These are phyloP conservation scores for Sorex araneus DNA, from an alignment of 2,113 vertebrate species.

Conservation along the genomic window DNA sequence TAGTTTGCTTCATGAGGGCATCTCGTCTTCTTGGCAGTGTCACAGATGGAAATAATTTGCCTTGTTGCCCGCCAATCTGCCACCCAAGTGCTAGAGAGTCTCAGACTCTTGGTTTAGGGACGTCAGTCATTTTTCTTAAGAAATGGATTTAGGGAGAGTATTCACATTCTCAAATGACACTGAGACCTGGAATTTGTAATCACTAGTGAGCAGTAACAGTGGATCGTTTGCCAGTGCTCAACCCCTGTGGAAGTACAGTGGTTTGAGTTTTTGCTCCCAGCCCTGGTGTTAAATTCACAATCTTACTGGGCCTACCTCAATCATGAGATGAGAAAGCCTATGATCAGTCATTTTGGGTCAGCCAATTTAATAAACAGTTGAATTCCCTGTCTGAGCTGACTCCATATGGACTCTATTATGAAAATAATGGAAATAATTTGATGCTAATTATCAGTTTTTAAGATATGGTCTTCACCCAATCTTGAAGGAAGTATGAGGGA, in stretches of 20 bases:
- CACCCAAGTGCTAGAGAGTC: no score
- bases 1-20: not conserved
- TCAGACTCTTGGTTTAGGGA: not conserved
- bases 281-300: not conserved
- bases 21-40: not conserved
- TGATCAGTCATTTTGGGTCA: not conserved
- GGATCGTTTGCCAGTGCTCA: not conserved
- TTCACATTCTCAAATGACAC: no score
- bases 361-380: not conserved
- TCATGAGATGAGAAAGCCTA: constrained; percentile 22
- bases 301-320: not conserved
- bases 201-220: not conserved
- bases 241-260: not conserved
- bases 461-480: not conserved
- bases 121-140: not conserved
- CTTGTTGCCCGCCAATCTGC: not conserved
- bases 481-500: not conserved
- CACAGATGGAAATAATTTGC: not conserved
- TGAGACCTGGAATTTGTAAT: no score
- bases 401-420: constrained; percentile 3
- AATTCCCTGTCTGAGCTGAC: not conserved
- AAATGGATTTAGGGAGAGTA: no score
- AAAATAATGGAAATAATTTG: constrained; percentile 13
- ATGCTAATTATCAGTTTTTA: constrained; percentile 8
- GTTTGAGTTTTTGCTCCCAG: not conserved